Base-by-base conservation (phyloP, 2,888 invertebrate genomes). In the Nomada ruficornis region DNA sequence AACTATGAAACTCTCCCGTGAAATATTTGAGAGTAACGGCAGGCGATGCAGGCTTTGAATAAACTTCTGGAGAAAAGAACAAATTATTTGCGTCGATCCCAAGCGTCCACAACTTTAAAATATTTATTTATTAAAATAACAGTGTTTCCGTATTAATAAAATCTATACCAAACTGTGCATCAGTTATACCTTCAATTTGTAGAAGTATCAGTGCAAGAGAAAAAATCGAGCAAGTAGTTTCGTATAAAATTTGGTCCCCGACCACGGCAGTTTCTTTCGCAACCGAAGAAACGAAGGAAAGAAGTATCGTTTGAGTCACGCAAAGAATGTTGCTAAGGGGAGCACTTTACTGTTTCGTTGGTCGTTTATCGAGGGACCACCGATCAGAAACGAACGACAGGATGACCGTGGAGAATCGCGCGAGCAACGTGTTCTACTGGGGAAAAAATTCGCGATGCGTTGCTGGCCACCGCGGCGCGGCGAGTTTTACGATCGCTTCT, bases 401-500 rank as follows among this genome's bases (percentile, higher is more conserved):
- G 55, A 71, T 44, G 71, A 78, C 77, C 86, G 63, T 81, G 74
- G 71, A 70, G 68, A 85, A 85, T 87, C 55, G 62, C 29, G 13
- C 20, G 23, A n/a, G 44, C 47, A 54, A 63, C 47, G 52, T 73
- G 79, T 80, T 82, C 76, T 55, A 54, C 55, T 67, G 10, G 55
- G n/a, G 82, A 82, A 82, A 71, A 83, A 82, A 75, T 77, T 54
- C n/a, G 68, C 26, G 62, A 60, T 70, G 54, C 72, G 60, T 77
- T 65, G 78, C 71, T 36, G 81, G 44, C 87, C 77, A 82, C 77
- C 79, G 64, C 20, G 60, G 69, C 54, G 69, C 68, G 50, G 77
- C 55, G 36, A 72, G 81, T 70, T 89, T 88, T 87, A 88, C 86
- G 86, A 84, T 82, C 82, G 80, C 81, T 73, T 85, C 86, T 82